Conservation (phyloP, 1,140 invertebrate genomes). For the Drosophila suzukii region DNA sequence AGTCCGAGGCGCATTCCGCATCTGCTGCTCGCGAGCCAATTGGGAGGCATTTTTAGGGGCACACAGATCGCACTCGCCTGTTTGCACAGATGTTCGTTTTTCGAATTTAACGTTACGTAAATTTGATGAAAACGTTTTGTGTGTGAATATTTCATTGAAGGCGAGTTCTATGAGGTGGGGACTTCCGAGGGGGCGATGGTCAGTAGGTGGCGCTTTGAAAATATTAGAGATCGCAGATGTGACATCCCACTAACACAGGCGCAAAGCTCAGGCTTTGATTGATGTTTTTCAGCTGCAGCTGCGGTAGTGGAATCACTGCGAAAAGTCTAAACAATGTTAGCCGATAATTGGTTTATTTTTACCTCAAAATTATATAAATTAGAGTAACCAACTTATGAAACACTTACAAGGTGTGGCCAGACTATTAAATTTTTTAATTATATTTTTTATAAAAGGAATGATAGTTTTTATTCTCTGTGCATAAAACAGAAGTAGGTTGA, state of each 20-base stretch:
- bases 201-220: constrained; percentile 51
- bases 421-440: background rate
- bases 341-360: background rate
- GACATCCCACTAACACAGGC: constrained; percentile 35
- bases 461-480: constrained; percentile 7
- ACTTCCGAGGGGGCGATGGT: constrained; percentile 2
- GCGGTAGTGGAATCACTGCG: constrained; percentile 23
- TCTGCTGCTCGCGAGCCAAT: constrained; percentile 55
- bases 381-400: background rate
- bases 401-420: background rate
- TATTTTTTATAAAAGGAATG: too few species aligned
- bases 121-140: constrained; percentile 64
- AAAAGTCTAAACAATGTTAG: background rate
- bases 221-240: constrained; percentile 45
- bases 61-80: constrained; percentile 43
- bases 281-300: constrained; percentile 61
- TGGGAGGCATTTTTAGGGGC: constrained; percentile 57
- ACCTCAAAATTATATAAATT: too few species aligned
- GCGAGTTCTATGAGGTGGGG: constrained; percentile 20
- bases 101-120: constrained; percentile 68
- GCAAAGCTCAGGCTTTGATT: constrained; percentile 62
- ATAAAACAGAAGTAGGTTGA: constrained; percentile 64
- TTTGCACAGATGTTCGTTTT: constrained; percentile 83
- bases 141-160: constrained; percentile 56
- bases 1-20: constrained; percentile 60